A percentile compares a stretch with the other conserved stretches of the same genome.
Conservation (phyloP, 2,797 vertebrate genomes). For the Scomberomorus guttatus region DNA sequence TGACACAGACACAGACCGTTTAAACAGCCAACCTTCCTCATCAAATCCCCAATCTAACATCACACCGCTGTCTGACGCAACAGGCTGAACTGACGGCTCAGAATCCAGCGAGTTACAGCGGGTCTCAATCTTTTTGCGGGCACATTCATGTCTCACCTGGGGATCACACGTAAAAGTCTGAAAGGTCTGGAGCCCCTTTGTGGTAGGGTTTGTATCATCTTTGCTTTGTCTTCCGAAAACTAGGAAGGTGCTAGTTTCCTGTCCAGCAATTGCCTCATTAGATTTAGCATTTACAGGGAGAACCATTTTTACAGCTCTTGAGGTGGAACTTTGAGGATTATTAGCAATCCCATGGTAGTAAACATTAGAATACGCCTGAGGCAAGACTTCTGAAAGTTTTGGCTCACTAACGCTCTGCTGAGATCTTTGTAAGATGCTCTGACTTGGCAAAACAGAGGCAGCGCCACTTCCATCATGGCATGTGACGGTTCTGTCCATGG, state of each 20-base stretch:
- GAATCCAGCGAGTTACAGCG: conserved; percentile 76
- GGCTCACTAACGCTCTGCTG: conserved; percentile 83
- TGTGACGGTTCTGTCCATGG: conserved; percentile 51
- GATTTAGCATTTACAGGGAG: conserved; percentile 88
- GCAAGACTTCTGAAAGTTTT: conserved; percentile 83
- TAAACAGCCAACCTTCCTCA: conserved; percentile 87
- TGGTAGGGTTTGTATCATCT: conserved; percentile 85
- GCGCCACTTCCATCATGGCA: conserved; percentile 70
- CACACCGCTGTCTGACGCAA: conserved; percentile 66
- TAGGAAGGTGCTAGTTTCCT: conserved; percentile 86
- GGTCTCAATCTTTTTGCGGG: conserved; percentile 70
- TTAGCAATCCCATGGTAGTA: conserved; percentile 75
- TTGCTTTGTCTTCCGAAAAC: conserved; percentile 90
- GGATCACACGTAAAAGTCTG: conserved; percentile 76
- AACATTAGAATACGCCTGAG: conserved; percentile 68
- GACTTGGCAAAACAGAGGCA: conserved; percentile 72
- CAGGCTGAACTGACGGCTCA: conserved; percentile 65
- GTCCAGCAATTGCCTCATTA: conserved; percentile 86
- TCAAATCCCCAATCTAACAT: conserved; percentile 84
- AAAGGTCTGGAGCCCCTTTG: conserved; percentile 80
- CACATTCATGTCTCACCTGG: conserved; percentile 55
- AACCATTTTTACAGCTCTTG: conserved; percentile 85
- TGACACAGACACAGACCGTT: conserved; percentile 89
- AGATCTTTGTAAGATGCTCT: conserved; percentile 72
- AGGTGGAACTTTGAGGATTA: conserved; percentile 76